Conservation (phyloP, 1,140 invertebrate species). For the Proctacanthus coquilletti region DNA sequence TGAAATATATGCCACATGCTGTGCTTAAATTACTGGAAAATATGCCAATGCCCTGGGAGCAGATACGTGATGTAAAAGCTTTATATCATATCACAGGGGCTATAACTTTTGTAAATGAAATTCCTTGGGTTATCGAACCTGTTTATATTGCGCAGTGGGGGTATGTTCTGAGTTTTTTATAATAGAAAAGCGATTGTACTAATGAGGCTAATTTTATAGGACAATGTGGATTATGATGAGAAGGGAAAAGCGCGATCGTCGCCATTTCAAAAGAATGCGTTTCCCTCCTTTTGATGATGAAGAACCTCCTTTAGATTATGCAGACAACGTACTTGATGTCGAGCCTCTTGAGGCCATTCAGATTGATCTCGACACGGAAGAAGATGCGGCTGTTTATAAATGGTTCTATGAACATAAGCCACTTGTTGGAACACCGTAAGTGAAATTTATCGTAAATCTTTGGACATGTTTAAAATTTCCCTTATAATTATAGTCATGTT, state of each 20-base stretch:
- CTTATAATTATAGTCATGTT: constrained; percentile 49
- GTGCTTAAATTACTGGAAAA: constrained; percentile 98
- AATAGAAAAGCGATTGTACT: neutral
- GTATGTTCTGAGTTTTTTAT: constrained; percentile 32
- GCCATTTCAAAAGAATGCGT: constrained; percentile 98
- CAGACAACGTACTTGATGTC: constrained; percentile 97
- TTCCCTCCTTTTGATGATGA: constrained; percentile 99
- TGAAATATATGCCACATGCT: constrained; percentile 99
- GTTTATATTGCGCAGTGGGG: constrained; percentile 99
- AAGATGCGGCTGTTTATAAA: constrained; percentile 76
- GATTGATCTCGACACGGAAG: constrained; percentile 93
- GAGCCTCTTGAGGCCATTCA: constrained; percentile 98
- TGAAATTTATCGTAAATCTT: constrained; percentile 8
- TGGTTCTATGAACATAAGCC: constrained; percentile 99
- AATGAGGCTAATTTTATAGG: constrained; percentile 31
- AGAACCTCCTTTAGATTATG: constrained; percentile 98
- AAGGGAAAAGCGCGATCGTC: constrained; percentile 92
- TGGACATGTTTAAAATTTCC: neutral
- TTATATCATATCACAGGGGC: constrained; percentile 97
- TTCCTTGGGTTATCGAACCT: constrained; percentile 98
- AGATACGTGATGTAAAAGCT: constrained; percentile 95
- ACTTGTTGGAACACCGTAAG: constrained; percentile 68
- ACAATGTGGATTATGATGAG: constrained; percentile 99
- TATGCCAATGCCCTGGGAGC: constrained; percentile 99
- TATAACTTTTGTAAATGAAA: constrained; percentile 99